A percentile compares a stretch with the other conserved stretches of the same genome.
Conservation (phyloP, 2,797 vertebrate genomes). For the Platyrinchus mystaceus region DNA sequence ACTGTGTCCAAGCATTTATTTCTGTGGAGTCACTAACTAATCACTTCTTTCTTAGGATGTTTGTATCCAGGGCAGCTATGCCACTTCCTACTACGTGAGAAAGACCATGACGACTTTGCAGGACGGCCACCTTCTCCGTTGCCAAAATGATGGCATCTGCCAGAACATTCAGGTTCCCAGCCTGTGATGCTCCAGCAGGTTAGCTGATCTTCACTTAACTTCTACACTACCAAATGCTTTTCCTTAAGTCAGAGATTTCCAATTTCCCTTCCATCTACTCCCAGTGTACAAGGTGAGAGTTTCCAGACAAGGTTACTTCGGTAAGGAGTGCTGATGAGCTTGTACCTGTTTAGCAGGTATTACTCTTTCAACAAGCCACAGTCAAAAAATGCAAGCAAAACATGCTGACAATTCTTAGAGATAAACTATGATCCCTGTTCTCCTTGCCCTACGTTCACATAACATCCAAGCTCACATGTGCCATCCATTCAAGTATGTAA, state of each 20-base stretch:
- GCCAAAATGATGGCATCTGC: background rate
- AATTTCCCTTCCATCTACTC: background rate
- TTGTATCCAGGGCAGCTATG: slow-evolving; percentile 17
- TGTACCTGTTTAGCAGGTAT: background rate
- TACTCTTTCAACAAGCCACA: background rate
- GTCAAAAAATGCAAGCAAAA: background rate
- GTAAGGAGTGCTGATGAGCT: background rate
- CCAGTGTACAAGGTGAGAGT: background rate
- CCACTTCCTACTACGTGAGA: slow-evolving; percentile 37
- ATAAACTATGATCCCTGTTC: background rate
- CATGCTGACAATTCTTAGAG: background rate
- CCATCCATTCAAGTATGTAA: background rate
- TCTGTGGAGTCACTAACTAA: background rate
- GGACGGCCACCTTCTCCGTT: background rate
- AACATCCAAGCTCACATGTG: background rate
- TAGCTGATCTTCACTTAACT: background rate
- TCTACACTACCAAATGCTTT: background rate
- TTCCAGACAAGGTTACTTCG: background rate
- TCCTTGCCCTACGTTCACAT: background rate
- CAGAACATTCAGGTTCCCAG: slow-evolving; percentile 5
- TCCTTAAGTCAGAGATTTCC: background rate
- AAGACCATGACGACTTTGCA: background rate
- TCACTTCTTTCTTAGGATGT: slow-evolving; percentile 28
- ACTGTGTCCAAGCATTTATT: background rate
- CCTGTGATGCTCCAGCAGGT: slow-evolving; percentile 42